A percentile compares a stretch with the other conserved stretches of the same genome.
phyloP scores from a whole-genome alignment of 2,888 invertebrate species.

The Cephus runcator region DNA sequence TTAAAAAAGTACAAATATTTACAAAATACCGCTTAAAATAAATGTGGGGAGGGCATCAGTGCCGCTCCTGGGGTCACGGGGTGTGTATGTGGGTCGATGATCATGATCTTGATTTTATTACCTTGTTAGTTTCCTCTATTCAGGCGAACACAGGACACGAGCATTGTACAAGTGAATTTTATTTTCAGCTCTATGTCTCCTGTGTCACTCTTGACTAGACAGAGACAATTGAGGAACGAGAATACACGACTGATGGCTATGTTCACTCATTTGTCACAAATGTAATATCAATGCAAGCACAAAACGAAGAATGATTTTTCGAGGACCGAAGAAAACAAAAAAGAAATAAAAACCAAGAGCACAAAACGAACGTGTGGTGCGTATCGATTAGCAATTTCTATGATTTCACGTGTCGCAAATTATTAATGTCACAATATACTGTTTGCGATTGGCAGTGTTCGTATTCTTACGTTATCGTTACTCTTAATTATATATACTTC shows the following conservation, averaged over 20 bases:
- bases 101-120: not conserved
- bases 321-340: no score
- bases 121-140: conserved; percentile 21
- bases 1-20: conserved; percentile 62
- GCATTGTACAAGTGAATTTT: conserved; percentile 38
- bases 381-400: conserved; percentile 1
- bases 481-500: not conserved
- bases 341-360: no score
- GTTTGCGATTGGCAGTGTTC: conserved; percentile 15
- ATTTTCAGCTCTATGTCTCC: conserved; percentile 31
- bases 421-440: conserved; percentile 8
- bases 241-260: no score
- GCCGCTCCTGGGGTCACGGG: not conserved
- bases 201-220: conserved; percentile 43
- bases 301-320: not conserved
- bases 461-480: conserved; percentile 3
- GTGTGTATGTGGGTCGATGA: no score
- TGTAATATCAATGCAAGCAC: no score
- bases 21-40: conserved; percentile 54
- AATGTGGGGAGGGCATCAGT: conserved; percentile 19
- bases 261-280: no score
- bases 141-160: conserved; percentile 40
- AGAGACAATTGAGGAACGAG: not conserved
- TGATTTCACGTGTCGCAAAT: not conserved
- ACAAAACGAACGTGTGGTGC: not conserved